Percentiles rank a stretch among this genome's conserved stretches.
Conservation (phyloP, 2,888 invertebrate genomes). For the Patella pellucida region DNA sequence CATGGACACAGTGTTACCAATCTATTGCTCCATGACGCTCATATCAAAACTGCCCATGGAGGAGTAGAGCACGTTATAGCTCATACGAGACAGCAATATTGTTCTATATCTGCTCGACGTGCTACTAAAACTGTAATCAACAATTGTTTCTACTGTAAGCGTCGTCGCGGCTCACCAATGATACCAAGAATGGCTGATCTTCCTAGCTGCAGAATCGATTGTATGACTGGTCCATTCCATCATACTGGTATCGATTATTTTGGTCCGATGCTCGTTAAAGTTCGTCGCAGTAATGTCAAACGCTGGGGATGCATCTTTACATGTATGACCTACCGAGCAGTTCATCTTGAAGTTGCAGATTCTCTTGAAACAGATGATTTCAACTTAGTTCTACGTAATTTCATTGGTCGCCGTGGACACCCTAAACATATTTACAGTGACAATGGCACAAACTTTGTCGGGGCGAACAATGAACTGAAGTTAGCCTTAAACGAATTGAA, state of each 20-base stretch:
- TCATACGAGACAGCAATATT: slow-evolving; percentile 1
- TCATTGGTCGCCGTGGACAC: slow-evolving; percentile 26
- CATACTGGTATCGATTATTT: slow-evolving; percentile 18
- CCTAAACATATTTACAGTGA: slow-evolving; percentile 30
- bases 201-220: slow-evolving; percentile 17
- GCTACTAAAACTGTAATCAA: not conserved
- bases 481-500: slow-evolving; percentile 21
- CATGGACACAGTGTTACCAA: not conserved
- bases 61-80: slow-evolving; percentile 15
- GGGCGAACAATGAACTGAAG: slow-evolving; percentile 30
- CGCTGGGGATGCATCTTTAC: slow-evolving; percentile 24
- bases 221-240: not conserved
- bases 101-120: slow-evolving; percentile 2
- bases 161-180: not conserved
- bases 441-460: slow-evolving; percentile 40
- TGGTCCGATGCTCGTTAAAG: slow-evolving; percentile 22
- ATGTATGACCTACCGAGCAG: slow-evolving; percentile 14
- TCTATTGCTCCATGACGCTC: slow-evolving; percentile 9
- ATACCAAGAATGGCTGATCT: slow-evolving; percentile 18
- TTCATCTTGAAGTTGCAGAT: slow-evolving; percentile 25
- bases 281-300: slow-evolving; percentile 15
- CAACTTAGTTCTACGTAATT: slow-evolving; percentile 8
- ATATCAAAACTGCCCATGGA: slow-evolving; percentile 12
- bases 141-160: not conserved
- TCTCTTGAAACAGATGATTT: slow-evolving; percentile 22